Evolutionary conservation across 2,888 invertebrate species (phyloP), one percentile per base, ranked within the genome.

Genomic region (Prosopocoilus inquinatus): DNA sequence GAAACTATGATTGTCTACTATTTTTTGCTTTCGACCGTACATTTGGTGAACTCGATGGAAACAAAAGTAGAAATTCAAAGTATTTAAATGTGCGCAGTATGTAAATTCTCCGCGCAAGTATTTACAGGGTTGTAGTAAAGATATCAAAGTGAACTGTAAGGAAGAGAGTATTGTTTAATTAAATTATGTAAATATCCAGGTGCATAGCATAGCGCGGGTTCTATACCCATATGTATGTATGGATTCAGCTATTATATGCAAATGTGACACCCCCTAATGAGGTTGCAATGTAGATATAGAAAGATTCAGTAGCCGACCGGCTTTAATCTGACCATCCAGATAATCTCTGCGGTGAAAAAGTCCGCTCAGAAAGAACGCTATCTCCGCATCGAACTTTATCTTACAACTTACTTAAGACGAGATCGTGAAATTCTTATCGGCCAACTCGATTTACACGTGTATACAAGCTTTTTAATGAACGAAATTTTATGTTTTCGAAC

Each of bases 221-320:
- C 54, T 59, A 57, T 57, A 57, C 56, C 49, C 57, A 55, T 33
- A 45, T 32, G 59, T 55, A 57, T 61, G 61, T 62, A 63, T 56
- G 61, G 64, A 53, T 55, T 47, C 45, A 43, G 59, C 69, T 65
- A 69, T 69, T 69, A 68, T 69, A 69, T 69, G 69, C 67, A 68
- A 69, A 69, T 69, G 69, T 67, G 69, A 69, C 69, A 68, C 66
- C 66, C 67, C 64, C 68, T 69, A 69, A 69, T 68, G 69, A 69
- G 69, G 67, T 67, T 65, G 62, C 60, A 57, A 53, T 54, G 56
- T 52, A 65, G 63, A 64, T 65, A 65, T 61, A 63, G 20, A 28
- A 28, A 28, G 64, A 65, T 65, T 63, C 63, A 58, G 59, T 59
- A 61, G 60, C 58, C 58, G 59, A 59, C 61, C 60, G 53, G 58